These are phyloP conservation scores for Ridgeia piscesae DNA, from an alignment of 1,140 invertebrate species.

Conservation along the genomic window DNA sequence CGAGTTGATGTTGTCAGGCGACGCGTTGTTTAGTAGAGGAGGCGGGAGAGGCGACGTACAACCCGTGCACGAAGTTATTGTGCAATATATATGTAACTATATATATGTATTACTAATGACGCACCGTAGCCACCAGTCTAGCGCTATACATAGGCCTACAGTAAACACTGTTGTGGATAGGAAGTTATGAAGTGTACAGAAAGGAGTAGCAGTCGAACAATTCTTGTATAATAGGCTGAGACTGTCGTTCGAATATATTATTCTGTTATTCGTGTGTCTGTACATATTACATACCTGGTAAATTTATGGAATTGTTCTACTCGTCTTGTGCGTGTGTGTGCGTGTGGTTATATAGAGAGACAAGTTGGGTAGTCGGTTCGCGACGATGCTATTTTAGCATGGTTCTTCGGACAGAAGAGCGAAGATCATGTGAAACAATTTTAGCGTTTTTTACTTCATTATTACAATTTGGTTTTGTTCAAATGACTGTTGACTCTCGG, in stretches of 20 bases:
- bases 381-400: neutral
- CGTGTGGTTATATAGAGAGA: neutral
- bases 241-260: neutral
- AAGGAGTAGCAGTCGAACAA: neutral
- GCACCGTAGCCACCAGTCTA: neutral
- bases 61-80: neutral
- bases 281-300: neutral
- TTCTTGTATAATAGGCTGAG: neutral
- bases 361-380: neutral
- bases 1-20: neutral
- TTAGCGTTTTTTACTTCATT: neutral
- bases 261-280: neutral
- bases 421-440: neutral
- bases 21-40: neutral
- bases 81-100: neutral
- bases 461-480: neutral
- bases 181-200: neutral
- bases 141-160: neutral
- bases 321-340: neutral
- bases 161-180: neutral
- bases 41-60: neutral
- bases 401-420: neutral
- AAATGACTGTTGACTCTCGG: neutral
- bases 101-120: neutral
- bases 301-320: neutral